A percentile compares a stretch with the other conserved stretches of the same genome.
Conservation (phyloP, 2,888 invertebrate genomes). For the Pherbina coryleti region DNA sequence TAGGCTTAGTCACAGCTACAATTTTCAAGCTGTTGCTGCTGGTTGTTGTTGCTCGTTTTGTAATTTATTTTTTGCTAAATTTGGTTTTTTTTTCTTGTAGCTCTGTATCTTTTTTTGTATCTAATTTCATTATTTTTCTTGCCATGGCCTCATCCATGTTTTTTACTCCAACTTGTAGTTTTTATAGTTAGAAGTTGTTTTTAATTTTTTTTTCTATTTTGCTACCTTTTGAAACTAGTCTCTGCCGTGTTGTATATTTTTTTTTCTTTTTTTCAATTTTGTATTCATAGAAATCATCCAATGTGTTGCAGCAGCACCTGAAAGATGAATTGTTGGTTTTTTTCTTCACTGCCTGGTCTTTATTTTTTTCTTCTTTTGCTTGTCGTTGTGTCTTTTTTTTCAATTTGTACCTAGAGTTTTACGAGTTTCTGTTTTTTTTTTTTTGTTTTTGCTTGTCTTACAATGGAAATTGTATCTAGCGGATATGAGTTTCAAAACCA, state of each 20-base stretch:
- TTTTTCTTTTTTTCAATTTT: background rate
- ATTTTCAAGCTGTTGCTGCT: conserved; percentile 39
- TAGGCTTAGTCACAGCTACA: background rate
- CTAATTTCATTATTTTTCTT: background rate
- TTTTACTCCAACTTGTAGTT: background rate
- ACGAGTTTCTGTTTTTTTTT: background rate
- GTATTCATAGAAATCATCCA: background rate
- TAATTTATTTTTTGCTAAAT: conserved; percentile 8
- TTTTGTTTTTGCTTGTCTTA: background rate
- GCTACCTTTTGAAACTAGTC: background rate
- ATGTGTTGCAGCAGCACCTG: conserved; percentile 11
- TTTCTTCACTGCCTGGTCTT: background rate
- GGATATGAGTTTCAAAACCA: conserved; percentile 5
- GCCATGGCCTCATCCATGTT: background rate
- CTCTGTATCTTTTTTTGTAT: background rate
- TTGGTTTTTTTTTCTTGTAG: conserved; percentile 17
- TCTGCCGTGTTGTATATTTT: background rate
- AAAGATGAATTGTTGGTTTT: conserved; percentile 8
- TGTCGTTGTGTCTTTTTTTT: background rate
- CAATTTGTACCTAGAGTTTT: background rate
- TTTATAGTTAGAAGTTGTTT: background rate
- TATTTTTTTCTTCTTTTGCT: background rate
- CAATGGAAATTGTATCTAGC: conserved; percentile 15
- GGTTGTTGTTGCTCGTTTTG: conserved; percentile 14
- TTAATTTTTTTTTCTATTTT: background rate